These are phyloP conservation scores for Danio tinwini DNA, from an alignment of 2,797 vertebrate species.

Conservation along the genomic window DNA sequence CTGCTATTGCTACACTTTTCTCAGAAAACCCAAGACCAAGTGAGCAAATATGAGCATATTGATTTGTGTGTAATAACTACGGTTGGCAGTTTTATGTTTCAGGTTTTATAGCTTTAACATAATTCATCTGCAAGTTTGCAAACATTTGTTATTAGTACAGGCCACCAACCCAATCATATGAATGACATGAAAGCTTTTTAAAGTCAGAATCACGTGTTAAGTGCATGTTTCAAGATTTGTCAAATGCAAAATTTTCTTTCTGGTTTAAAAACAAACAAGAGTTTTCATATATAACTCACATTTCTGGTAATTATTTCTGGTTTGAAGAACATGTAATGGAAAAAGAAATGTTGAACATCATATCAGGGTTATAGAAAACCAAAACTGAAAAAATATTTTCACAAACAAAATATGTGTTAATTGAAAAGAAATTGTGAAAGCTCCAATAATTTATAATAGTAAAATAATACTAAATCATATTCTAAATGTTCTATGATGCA, in stretches of 20 bases:
- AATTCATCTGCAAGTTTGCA: background rate
- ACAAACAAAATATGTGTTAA: too few relatives aligned
- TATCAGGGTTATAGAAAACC: background rate
- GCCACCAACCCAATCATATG: background rate
- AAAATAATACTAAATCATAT: too few relatives aligned
- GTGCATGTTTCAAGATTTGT: background rate
- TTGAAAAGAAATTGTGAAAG: too few relatives aligned
- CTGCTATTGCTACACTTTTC: constrained; percentile 64
- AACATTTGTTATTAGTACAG: background rate
- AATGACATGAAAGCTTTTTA: background rate
- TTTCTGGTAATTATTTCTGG: background rate
- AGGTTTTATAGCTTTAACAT: background rate
- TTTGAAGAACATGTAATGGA: background rate
- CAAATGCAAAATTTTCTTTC: background rate
- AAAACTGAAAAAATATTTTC: too few relatives aligned
- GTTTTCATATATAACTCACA: background rate
- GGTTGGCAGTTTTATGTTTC: background rate
- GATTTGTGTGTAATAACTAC: constrained; percentile 52
- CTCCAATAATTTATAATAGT: too few relatives aligned
- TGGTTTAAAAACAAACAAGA: background rate
- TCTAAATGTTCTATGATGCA: too few relatives aligned
- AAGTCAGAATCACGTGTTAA: background rate
- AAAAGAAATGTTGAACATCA: background rate
- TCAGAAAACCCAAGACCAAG: constrained; percentile 45
- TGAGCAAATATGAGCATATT: constrained; percentile 50